Conservation (phyloP, 2,888 invertebrate species). For the Morpho deidamia region DNA sequence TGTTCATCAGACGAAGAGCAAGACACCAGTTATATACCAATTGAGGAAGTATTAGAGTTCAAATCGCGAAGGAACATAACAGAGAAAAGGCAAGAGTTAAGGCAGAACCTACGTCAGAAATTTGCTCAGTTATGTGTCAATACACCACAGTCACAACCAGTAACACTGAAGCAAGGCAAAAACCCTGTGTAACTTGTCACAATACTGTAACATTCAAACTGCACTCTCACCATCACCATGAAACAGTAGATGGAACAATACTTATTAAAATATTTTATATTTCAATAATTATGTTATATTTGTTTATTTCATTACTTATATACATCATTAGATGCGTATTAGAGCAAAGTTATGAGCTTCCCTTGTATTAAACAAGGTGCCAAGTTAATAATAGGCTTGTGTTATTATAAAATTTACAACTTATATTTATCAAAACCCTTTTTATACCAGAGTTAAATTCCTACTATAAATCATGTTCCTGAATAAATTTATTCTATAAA, state of each 20-base stretch:
- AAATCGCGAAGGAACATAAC: slow-evolving; percentile 88
- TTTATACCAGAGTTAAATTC: background rate
- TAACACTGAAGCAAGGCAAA: slow-evolving; percentile 37
- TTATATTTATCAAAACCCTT: background rate
- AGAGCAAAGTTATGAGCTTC: slow-evolving; percentile 6
- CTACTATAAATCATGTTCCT: slow-evolving; percentile 9
- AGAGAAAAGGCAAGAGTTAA: slow-evolving; percentile 88
- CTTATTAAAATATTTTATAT: background rate
- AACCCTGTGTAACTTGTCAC: slow-evolving; percentile 38
- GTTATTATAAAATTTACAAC: background rate
- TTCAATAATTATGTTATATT: slow-evolving; percentile 8
- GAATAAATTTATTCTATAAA: slow-evolving; percentile 5
- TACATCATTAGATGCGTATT: slow-evolving; percentile 7
- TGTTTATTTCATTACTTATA: slow-evolving; percentile 9
- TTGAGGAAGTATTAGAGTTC: slow-evolving; percentile 92
- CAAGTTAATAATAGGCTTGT: slow-evolving; percentile 4
- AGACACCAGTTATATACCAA: slow-evolving; percentile 89
- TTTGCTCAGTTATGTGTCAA: slow-evolving; percentile 88
- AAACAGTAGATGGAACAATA: slow-evolving; percentile 6
- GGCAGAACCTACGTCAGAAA: slow-evolving; percentile 88
- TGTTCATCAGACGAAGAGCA: slow-evolving; percentile 88
- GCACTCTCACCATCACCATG: slow-evolving; percentile 21
- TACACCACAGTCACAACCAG: slow-evolving; percentile 49
- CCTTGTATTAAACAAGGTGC: background rate
- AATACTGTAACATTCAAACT: slow-evolving; percentile 33